Percentiles rank a stretch among this genome's conserved stretches.
Conservation (phyloP, 2,888 invertebrate genomes). For the Allacma fusca region DNA sequence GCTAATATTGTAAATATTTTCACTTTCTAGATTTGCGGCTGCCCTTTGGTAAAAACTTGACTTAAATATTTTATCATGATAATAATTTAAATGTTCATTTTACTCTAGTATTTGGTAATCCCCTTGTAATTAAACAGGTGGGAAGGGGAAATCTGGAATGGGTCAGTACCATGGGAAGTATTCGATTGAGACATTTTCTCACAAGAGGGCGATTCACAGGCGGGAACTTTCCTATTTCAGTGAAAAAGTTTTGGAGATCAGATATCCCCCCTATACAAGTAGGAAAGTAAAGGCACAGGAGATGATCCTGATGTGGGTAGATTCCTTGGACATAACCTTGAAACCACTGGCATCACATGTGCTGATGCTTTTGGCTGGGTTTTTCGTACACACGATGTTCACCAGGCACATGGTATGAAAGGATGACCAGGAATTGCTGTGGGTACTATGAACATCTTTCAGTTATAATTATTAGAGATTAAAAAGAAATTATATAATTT, state of each 20-base stretch:
- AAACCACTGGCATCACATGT: background rate
- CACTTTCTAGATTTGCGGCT: slow-evolving; percentile 27
- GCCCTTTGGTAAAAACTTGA: slow-evolving; percentile 35
- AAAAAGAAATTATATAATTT: too few relatives aligned
- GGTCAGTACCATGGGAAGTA: slow-evolving; percentile 85
- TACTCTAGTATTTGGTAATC: background rate
- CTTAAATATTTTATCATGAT: background rate
- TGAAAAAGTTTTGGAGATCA: slow-evolving; percentile 47
- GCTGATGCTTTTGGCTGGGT: too few relatives aligned
- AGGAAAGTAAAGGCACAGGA: background rate
- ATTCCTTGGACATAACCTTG: background rate
- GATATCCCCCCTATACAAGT: slow-evolving; percentile 21
- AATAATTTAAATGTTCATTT: background rate
- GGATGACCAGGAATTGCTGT: too few relatives aligned
- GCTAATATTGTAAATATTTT: too few relatives aligned
- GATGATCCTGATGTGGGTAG: background rate
- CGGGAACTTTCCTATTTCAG: slow-evolving; percentile 46
- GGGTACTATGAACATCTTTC: too few relatives aligned
- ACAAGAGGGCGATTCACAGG: slow-evolving; percentile 74
- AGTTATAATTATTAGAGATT: too few relatives aligned
- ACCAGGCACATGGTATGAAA: too few relatives aligned
- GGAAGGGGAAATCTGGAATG: slow-evolving; percentile 31
- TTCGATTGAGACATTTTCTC: slow-evolving; percentile 92
- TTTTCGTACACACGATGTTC: too few relatives aligned
- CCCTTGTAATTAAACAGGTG: slow-evolving; percentile 37